Conservation (phyloP, 2,888 invertebrate genomes). For the Meghimatium bilineatum region DNA sequence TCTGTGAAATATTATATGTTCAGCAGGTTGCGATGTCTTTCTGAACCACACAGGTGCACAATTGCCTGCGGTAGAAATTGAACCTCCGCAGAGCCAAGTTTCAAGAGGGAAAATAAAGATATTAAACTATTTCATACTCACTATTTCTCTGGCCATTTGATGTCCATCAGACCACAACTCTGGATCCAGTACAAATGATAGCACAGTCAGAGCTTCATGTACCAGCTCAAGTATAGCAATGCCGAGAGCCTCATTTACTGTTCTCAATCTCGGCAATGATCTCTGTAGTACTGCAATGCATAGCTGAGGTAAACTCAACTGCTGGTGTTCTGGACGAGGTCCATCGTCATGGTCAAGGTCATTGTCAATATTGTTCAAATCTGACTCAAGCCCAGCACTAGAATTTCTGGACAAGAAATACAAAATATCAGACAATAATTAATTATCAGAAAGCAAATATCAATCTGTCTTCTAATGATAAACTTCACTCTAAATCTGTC, state of each 20-base stretch:
- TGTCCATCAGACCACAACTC: slow-evolving; percentile 70
- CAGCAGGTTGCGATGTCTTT: no score
- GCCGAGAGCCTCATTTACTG: slow-evolving; percentile 58
- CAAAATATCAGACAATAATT: no score
- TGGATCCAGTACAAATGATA: slow-evolving; percentile 58
- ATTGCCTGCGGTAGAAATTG: no score
- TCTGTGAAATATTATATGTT: no score
- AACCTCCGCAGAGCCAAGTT: no score
- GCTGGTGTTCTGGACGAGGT: slow-evolving; percentile 68
- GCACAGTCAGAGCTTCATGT: slow-evolving; percentile 60
- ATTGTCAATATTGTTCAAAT: slow-evolving; percentile 50
- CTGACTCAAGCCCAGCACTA: slow-evolving; percentile 62
- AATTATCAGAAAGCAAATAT: no score
- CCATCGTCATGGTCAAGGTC: slow-evolving; percentile 70
- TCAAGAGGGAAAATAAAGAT: no score
- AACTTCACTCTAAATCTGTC: no score
- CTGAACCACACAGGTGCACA: no score
- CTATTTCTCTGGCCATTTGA: slow-evolving; percentile 70
- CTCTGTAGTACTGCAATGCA: slow-evolving; percentile 68
- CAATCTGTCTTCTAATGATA: no score
- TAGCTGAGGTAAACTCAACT: slow-evolving; percentile 73
- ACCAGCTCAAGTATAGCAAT: slow-evolving; percentile 63
- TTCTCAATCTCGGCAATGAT: slow-evolving; percentile 64
- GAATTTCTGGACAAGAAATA: slow-evolving; percentile 47
- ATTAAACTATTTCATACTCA: slow-evolving; percentile 46